These are phyloP conservation scores for Drosophila cognata DNA, from an alignment of 2,888 invertebrate species.

Conservation along the genomic window DNA sequence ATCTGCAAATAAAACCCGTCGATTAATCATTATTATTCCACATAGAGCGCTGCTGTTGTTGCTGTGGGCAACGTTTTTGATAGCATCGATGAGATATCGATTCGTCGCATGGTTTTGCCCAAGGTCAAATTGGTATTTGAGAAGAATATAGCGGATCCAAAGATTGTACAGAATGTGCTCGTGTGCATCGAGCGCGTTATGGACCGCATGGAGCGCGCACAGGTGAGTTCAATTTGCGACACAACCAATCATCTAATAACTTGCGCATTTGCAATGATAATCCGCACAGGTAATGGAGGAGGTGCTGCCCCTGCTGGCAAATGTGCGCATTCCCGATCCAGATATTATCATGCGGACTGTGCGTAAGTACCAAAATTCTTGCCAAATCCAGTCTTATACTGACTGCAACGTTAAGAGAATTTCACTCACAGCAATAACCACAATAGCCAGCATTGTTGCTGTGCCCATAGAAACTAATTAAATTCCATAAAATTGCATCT, in stretches of 20 bases:
- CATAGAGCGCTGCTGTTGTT: slow-evolving; percentile 94
- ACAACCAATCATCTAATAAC: not conserved
- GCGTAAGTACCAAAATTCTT: slow-evolving; percentile 89
- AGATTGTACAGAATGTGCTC: slow-evolving; percentile 91
- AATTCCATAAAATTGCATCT: slow-evolving; percentile 40
- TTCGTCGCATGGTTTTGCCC: slow-evolving; percentile 92
- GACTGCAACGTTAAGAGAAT: slow-evolving; percentile 20
- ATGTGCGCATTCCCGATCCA: slow-evolving; percentile 94
- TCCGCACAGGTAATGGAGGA: slow-evolving; percentile 90
- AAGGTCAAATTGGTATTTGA: slow-evolving; percentile 93
- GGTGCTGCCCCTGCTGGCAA: slow-evolving; percentile 94
- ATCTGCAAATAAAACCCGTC: not conserved
- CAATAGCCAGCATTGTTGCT: slow-evolving; percentile 20
- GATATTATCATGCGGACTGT: slow-evolving; percentile 95
- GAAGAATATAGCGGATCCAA: slow-evolving; percentile 91
- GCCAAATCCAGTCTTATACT: not conserved
- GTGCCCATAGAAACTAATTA: slow-evolving; percentile 59
- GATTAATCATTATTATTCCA: not conserved
- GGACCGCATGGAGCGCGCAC: slow-evolving; percentile 92
- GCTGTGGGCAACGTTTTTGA: slow-evolving; percentile 94
- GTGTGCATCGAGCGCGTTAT: slow-evolving; percentile 93
- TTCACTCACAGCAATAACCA: slow-evolving; percentile 9
- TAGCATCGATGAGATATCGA: slow-evolving; percentile 92
- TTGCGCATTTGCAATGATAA: not conserved
- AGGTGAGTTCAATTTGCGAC: slow-evolving; percentile 83